Evolutionary conservation across 1,140 invertebrate species (phyloP), one percentile per base, ranked within the genome.

Genomic region (Bacillus rossius): DNA sequence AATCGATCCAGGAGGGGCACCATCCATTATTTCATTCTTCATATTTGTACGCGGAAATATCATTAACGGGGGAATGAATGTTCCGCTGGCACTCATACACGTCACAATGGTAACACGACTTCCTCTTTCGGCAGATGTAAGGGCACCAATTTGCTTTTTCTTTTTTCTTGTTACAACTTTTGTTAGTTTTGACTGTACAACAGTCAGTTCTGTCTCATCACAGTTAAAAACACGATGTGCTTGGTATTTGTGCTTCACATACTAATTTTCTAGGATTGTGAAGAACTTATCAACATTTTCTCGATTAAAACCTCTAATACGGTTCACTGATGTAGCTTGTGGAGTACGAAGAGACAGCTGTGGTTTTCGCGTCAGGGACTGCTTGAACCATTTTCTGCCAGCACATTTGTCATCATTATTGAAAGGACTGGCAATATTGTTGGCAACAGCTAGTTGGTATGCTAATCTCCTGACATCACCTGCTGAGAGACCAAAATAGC

Each of bases 81-180:
- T 20, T 20, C 71, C 70, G 53, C 61, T 50, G 54, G 71, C 67
- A 57, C 60, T 67, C 59, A 73, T 68, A 59, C 68, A 71, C 60
- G 60, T 65, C 45, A 66, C 68, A 49, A 68, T 59, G 42, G 73
- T 73, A 1, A 69, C 57, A 13, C 62, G 52, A 8, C 59, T 50
- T 14, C 71, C 71, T 45, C 69, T 62, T 66, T 75, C 71, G 50
- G 63, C 68, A 53, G 64, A 68, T 23, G 64, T 57, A 16, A 70
- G 41, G 40, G 62, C 42, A 7, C 64, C 61, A 53, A 69, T 59
- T 58, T 45, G 22, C 14, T 45, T 45, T 16, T 45, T 45, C 22
- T 16, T 16, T 45, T 45, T 45, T 22, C 16, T 45, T 13, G 42
- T 4, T 16, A 45, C 16, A 7, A 45, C 42, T 22, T 45, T 45